These are phyloP conservation scores for Synergus japonicus DNA, from an alignment of 2,888 invertebrate species.

Conservation along the genomic window DNA sequence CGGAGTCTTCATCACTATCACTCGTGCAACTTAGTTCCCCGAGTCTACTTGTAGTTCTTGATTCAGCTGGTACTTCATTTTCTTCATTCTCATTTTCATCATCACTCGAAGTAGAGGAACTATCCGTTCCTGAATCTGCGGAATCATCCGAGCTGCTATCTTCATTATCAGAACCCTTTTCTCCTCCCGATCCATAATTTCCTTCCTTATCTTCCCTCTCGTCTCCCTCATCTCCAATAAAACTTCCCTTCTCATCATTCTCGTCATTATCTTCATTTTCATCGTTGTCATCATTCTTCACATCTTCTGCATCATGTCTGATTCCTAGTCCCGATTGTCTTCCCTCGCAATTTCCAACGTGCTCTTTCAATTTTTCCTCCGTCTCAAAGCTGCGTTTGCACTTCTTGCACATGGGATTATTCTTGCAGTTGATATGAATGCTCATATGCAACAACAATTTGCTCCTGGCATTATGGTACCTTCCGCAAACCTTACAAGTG, in stretches of 20 bases:
- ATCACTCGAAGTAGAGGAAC: slow-evolving; percentile 57
- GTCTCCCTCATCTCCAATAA: slow-evolving; percentile 61
- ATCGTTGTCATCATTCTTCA: slow-evolving; percentile 45
- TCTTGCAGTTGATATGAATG: slow-evolving; percentile 79
- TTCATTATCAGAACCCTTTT: slow-evolving; percentile 60
- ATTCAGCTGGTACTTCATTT: slow-evolving; percentile 36
- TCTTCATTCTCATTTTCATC: slow-evolving; percentile 56
- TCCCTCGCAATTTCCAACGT: slow-evolving; percentile 63
- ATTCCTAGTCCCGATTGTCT: slow-evolving; percentile 59
- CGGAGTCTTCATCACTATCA: slow-evolving; percentile 63
- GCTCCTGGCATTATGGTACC: slow-evolving; percentile 81
- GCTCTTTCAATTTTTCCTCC: slow-evolving; percentile 67
- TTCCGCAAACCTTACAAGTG: slow-evolving; percentile 79
- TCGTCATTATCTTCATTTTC: slow-evolving; percentile 52
- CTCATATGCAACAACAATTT: slow-evolving; percentile 80
- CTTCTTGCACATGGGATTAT: slow-evolving; percentile 68
- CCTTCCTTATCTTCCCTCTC: slow-evolving; percentile 53
- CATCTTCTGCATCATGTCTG: slow-evolving; percentile 63
- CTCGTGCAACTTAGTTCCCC: slow-evolving; percentile 50
- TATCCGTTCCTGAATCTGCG: slow-evolving; percentile 56
- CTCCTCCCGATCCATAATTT: slow-evolving; percentile 60
- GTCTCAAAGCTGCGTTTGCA: slow-evolving; percentile 70
- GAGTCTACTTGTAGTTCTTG: slow-evolving; percentile 46
- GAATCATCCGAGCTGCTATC: slow-evolving; percentile 60
- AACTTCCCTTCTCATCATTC: slow-evolving; percentile 62